Evolutionary conservation across 2,113 vertebrate species (phyloP).

Genomic region (Antechinus stuartii): DNA sequence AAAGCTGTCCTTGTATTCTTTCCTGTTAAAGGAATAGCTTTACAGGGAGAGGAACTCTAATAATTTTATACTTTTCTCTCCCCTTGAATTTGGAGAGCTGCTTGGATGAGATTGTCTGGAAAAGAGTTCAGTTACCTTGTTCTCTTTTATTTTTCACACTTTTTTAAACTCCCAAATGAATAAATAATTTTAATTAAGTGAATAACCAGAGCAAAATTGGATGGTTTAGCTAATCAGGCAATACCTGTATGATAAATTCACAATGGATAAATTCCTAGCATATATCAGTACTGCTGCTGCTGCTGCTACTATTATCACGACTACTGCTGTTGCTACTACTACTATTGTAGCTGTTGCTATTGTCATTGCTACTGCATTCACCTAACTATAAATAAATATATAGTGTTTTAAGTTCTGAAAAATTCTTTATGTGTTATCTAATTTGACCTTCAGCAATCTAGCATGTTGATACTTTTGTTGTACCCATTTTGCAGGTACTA

Average conservation of each 20-base stretch:
- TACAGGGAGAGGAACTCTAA: not conserved
- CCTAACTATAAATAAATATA: not conserved
- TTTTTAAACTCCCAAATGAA: not conserved
- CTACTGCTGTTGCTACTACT: no score
- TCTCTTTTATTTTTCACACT: not conserved
- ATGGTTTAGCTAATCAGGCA: not conserved
- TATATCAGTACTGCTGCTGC: not conserved
- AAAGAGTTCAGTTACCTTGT: not conserved
- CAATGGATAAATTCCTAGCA: not conserved
- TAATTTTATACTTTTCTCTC: not conserved
- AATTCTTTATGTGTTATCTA: not conserved
- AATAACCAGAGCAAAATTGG: not conserved
- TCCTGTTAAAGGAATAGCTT: not conserved
- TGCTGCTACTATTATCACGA: not conserved
- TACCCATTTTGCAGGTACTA: not conserved
- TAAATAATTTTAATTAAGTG: not conserved
- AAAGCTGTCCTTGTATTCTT: slow-evolving; percentile 13
- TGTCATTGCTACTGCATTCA: not conserved
- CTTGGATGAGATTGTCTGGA: not conserved
- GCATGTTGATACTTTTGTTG: not conserved
- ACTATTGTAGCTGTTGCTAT: not conserved
- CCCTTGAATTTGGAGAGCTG: not conserved
- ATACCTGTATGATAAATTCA: not conserved
- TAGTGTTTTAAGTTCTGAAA: not conserved
- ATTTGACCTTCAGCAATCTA: not conserved